Base-by-base conservation (phyloP, 2,113 vertebrate species). In the Narcine bancroftii region DNA sequence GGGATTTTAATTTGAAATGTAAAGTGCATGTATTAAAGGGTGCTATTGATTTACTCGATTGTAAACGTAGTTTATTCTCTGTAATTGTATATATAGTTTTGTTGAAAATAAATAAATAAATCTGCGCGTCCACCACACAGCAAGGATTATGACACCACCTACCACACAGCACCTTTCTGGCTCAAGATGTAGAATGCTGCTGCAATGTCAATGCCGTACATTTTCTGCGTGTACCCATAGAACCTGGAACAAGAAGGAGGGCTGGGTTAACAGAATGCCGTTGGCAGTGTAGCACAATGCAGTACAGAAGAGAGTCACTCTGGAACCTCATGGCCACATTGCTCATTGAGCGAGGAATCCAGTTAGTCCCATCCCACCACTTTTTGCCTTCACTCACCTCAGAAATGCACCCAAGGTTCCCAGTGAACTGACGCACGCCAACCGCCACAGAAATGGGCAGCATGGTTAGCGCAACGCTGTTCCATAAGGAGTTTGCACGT, bases 141-240 rank as follows among this genome's bases (percentile, higher is more conserved):
- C 45, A 29, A 81, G 26, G 26, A 33, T 29, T 2, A 72, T 19
- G 50, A 9, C 17, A 6, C 9, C 2, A 56, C 92, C 65, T 95
- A 98, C 97, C 96, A 96, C 93, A 98, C 95, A 2, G 95, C 93
- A 65, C 98, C 98, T 10, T 94, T 95, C 24, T 96, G 93, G 89
- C 93, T 94, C 93, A 97, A 93, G 92, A 96, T 53, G 92, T 94
- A 98, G 93, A 94, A 93, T 0, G 96, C 97, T 0, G 96, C 94
- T 11, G 95, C 95, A 0, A 95, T 2, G 3, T 96, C 92, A 0
- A 92, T 47, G 0, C 97, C 97, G 0, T 96, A 94, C 0, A 0
- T 45, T 0, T 71, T 3, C 92, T 93, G 24, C 0, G 95, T 93
- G 93, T 93, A 81, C 29, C 92, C 36, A 92, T 92, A 95, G 93